Conservation (phyloP, 2,888 invertebrate genomes). For the Phanerotoma sp. region DNA sequence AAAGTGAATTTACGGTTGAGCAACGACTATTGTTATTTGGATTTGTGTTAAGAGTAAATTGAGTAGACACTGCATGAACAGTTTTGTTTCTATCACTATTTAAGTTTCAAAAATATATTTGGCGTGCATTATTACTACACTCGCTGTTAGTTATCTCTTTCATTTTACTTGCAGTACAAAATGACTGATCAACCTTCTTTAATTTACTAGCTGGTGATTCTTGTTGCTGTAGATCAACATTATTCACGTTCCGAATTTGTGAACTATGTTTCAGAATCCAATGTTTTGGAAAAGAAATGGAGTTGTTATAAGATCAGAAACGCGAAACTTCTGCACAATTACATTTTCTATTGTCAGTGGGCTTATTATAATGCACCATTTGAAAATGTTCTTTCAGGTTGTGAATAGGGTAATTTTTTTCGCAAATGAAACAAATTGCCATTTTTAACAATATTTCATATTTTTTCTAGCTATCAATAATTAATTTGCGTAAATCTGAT, state of each 20-base stretch:
- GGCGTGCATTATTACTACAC: too few relatives aligned
- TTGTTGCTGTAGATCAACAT: neutral
- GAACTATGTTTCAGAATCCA: neutral
- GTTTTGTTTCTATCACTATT: too few relatives aligned
- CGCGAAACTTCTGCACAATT: conserved; percentile 15
- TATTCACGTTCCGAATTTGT: neutral
- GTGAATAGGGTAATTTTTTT: conserved; percentile 19
- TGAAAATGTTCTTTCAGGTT: conserved; percentile 14
- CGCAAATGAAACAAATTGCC: conserved; percentile 18
- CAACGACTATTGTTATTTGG: too few relatives aligned
- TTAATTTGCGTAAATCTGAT: conserved; percentile 3
- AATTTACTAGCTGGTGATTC: neutral
- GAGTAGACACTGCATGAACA: too few relatives aligned
- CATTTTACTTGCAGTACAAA: too few relatives aligned
- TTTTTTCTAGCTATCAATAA: neutral
- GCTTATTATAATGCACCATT: conserved; percentile 7
- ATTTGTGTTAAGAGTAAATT: too few relatives aligned
- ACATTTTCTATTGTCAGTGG: conserved; percentile 10
- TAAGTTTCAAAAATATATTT: too few relatives aligned
- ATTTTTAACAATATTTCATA: conserved; percentile 4
- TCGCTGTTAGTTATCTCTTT: too few relatives aligned
- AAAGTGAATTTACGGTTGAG: neutral
- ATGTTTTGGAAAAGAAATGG: neutral
- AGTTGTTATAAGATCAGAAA: conserved; percentile 9
- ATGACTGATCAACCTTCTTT: too few relatives aligned